These are phyloP conservation scores for Pardosa pseudoannulata DNA, from an alignment of 2,888 invertebrate genomes.

Conservation along the genomic window DNA sequence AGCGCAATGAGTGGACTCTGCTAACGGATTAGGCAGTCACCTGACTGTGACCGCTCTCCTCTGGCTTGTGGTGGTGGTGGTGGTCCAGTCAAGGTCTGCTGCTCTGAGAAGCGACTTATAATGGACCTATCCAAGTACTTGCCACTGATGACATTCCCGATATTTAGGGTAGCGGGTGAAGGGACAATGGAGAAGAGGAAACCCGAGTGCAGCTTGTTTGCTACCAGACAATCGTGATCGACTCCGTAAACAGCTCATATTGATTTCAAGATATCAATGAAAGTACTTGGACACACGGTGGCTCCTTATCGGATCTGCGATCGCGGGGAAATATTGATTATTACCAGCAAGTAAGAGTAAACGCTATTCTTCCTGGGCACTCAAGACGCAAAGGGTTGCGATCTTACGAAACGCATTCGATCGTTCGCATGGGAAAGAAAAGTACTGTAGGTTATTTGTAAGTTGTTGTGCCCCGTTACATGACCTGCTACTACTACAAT, in stretches of 20 bases:
- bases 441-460: no score
- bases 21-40: neutral
- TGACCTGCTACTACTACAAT: no score
- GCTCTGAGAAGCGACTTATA: neutral
- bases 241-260: neutral
- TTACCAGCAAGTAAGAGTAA: no score
- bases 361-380: no score
- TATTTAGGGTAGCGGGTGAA: conserved; percentile 3
- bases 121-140: neutral
- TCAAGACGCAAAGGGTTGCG: no score
- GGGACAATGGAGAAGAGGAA: neutral
- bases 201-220: neutral
- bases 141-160: neutral
- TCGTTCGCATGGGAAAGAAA: no score
- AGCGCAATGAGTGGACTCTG: neutral
- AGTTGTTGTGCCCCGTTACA: no score
- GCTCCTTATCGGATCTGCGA: no score
- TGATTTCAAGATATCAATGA: neutral
- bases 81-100: conserved; percentile 59
- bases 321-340: no score
- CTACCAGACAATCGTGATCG: neutral
- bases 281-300: no score
- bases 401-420: no score
- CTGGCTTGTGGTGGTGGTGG: neutral
- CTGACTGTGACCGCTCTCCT: conserved; percentile 11